Percentiles rank a stretch among this genome's conserved stretches.
Conservation (phyloP, 1,140 invertebrate species). For the Apolygus lucorum region DNA sequence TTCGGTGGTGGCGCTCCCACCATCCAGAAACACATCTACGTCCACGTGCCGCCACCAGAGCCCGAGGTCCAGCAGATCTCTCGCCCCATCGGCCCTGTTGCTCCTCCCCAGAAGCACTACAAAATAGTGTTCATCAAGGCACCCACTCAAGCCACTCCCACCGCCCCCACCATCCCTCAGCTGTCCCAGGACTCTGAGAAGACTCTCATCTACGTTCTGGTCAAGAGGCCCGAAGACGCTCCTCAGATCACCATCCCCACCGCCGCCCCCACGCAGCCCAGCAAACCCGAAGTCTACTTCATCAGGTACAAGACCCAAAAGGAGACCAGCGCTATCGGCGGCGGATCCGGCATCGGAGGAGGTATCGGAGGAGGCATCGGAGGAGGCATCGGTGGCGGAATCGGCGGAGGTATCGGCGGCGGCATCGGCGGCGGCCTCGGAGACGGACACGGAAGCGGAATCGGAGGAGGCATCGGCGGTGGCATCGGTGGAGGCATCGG, state of each 20-base stretch:
- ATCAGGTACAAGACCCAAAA: slow-evolving; percentile 76
- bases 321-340: slow-evolving; percentile 42
- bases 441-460: slow-evolving; percentile 35
- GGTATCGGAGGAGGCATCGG: slow-evolving; percentile 36
- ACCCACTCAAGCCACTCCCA: slow-evolving; percentile 61
- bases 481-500: slow-evolving; percentile 37
- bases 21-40: slow-evolving; percentile 70
- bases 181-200: slow-evolving; percentile 75
- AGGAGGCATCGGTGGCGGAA: slow-evolving; percentile 38
- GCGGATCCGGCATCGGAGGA: slow-evolving; percentile 34
- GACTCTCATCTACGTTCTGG: too few species aligned
- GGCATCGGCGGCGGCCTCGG: slow-evolving; percentile 40
- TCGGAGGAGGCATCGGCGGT: slow-evolving; percentile 37
- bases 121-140: slow-evolving; percentile 86
- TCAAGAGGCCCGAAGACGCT: slow-evolving; percentile 73
- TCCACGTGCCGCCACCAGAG: slow-evolving; percentile 70
- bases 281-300: slow-evolving; percentile 80
- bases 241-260: slow-evolving; percentile 66
- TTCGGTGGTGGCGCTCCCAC: slow-evolving; percentile 42
- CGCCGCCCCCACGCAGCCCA: slow-evolving; percentile 63
- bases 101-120: slow-evolving; percentile 70
- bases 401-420: slow-evolving; percentile 36
- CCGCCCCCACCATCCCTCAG: slow-evolving; percentile 59
- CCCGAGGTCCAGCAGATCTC: slow-evolving; percentile 48
- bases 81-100: slow-evolving; percentile 46